Evolutionary conservation across 2,113 vertebrate genomes (phyloP).

Genomic region (Otis tarda): DNA sequence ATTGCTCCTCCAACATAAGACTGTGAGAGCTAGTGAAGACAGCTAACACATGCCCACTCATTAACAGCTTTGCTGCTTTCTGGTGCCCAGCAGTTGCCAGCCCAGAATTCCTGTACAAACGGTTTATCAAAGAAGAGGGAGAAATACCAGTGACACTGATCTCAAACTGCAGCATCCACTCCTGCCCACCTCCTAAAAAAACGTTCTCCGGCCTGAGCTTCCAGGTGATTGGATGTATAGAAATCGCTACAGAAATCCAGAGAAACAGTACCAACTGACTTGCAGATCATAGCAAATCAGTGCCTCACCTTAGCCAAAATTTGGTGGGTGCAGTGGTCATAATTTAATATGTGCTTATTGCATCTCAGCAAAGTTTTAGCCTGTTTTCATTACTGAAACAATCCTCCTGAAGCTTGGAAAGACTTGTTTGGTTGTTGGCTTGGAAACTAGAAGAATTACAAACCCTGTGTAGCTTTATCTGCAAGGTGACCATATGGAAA

Average conservation of each 20-base stretch:
- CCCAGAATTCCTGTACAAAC: not conserved
- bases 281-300: not conserved
- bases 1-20: not conserved
- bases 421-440: not conserved
- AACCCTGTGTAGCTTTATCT: not conserved
- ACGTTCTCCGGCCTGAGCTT: not conserved
- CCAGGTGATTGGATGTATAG: not conserved
- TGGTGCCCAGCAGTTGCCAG: not conserved
- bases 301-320: not conserved
- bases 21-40: not conserved
- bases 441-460: not conserved
- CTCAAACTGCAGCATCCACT: not conserved
- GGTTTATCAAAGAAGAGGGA: not conserved
- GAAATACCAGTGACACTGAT: not conserved
- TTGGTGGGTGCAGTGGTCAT: not conserved
- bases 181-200: accelerated
- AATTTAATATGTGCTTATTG: not conserved
- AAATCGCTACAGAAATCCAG: not conserved
- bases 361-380: not conserved
- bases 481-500: not conserved
- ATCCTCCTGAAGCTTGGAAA: not conserved
- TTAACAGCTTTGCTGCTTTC: not conserved
- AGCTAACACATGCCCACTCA: accelerated
- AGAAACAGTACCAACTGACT: not conserved
- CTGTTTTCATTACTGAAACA: not conserved